Evolutionary conservation across 1,140 invertebrate genomes (phyloP), one percentile per base, ranked within the genome.

Genomic region (Lanistes nyassanus): DNA sequence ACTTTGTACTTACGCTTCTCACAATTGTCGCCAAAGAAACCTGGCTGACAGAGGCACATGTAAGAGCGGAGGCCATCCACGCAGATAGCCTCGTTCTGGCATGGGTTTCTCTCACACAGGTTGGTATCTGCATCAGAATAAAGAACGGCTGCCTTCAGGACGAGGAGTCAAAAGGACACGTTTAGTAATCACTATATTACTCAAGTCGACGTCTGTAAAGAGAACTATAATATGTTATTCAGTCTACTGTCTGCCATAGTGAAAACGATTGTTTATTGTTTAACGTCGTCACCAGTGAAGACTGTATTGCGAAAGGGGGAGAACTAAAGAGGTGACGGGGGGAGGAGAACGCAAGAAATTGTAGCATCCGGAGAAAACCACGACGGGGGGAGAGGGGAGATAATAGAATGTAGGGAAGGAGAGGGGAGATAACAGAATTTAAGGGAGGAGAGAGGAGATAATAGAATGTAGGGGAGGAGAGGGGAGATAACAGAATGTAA

Each of bases 81-180:
- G 86, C 95, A 96, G 1, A 91, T 92, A 2, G 92, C 93, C 2
- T 92, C 93, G 76, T 94, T 93, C 34, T 91, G 91, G 85, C 96
- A 97, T 21, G 95, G 95, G 16, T 90, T 86, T 85, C 94, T 93
- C 53, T 74, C 76, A 78, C 84, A 87, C 39, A 80, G 42, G 60
- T 87, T 82, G 6, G 66, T 29, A 80, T 84, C 85, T 87, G 68
- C 0, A 58, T 55, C 26, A 51, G 23, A n/a, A 75, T 2, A 37
- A 62, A 64, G 60, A 73, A n/a, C n/a, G n/a, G n/a, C n/a, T n/a
- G n/a, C n/a, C n/a, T n/a, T n/a, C n/a, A n/a, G n/a, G n/a, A n/a
- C n/a, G n/a, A n/a, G n/a, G n/a, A n/a, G n/a, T n/a, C n/a, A n/a
- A n/a, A n/a, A n/a, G n/a, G n/a, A n/a, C n/a, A n/a, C n/a, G n/a